Evolutionary conservation across 2,797 vertebrate genomes (phyloP), one percentile per base, ranked within the genome.

Genomic region (Peromyscus eremicus): DNA sequence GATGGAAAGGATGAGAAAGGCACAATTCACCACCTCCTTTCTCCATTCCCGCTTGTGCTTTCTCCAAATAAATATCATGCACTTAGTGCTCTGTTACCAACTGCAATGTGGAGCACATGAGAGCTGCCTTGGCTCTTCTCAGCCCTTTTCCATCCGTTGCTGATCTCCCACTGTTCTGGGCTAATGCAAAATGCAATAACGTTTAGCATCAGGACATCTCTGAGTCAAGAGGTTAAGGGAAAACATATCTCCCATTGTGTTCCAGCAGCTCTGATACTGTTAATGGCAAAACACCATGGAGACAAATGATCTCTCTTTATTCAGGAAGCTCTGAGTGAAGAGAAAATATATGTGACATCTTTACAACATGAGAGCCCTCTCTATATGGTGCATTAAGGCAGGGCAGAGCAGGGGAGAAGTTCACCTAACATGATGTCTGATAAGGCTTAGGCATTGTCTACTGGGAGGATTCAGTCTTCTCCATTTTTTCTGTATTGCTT

Each of bases 201-300:
- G 83, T 97, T 97, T 97, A 98, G 97, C 97, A 97, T 98, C 96
- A 96, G 97, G 95, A 97, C 97, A 96, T 97, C 96, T 97, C 94
- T 92, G 97, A 97, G 98, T 97, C 98, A 97, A 98, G 95, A 97
- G 97, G 98, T 98, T 98, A 98, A 97, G 91, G 64, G 97, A 97
- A 97, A 98, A 98, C 97, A 98, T 97, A 97, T 98, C 96, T 97
- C 96, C 97, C 95, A 97, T 98, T 98, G 98, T 98, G 97, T 97
- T 80, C 93, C 94, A 95, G 89, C 80, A 96, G 97, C 97, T 97
- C 97, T 88, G 96, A 97, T 98, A 97, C 96, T 93, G 97, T 97
- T 98, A 97, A 97, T 97, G 98, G 97, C 4, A 60, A 96, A 98
- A 98, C 95, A 98, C 97, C 97, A 96, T 97, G 97, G 97, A 98